phyloP scores from a whole-genome alignment of 2,113 vertebrate species.

The Pangasianodon gigas region DNA sequence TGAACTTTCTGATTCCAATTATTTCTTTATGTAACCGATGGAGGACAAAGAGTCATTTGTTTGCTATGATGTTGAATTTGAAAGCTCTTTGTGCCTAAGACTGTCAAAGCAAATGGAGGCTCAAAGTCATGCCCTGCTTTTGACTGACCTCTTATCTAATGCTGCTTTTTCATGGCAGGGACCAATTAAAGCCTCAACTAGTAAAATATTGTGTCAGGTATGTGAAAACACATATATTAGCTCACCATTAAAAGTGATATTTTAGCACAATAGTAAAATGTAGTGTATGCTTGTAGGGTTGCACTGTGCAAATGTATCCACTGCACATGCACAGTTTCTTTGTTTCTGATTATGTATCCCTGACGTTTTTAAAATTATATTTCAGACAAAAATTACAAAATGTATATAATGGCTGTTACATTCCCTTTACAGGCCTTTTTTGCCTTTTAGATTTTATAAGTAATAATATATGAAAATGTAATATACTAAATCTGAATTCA shows the following conservation, averaged over 20 bases:
- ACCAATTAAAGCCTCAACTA: conserved; percentile 82
- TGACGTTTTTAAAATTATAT: not conserved
- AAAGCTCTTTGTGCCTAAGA: conserved; percentile 84
- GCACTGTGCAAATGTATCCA: conserved; percentile 11
- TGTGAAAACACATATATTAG: conserved; percentile 85
- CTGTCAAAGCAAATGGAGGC: conserved; percentile 88
- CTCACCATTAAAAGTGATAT: conserved; percentile 57
- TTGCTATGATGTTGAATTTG: conserved; percentile 94
- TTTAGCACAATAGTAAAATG: conserved; percentile 41
- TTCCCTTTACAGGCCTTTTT: not conserved
- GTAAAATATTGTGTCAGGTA: conserved; percentile 98
- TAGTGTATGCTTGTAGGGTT: conserved; percentile 4
- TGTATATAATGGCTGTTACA: not conserved
- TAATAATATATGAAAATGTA: not conserved
- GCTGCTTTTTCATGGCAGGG: conserved; percentile 79
- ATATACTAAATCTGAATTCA: not conserved
- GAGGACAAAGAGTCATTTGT: conserved; percentile 97
- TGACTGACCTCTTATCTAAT: conserved; percentile 90
- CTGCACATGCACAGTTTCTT: not conserved
- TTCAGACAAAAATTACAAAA: not conserved
- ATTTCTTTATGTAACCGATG: conserved; percentile 83
- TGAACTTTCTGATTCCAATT: conserved; percentile 99
- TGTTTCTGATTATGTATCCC: not conserved
- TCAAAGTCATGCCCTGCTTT: conserved; percentile 86
- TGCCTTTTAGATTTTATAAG: not conserved